Evolutionary conservation across 2,113 vertebrate genomes (phyloP), one percentile per base, ranked within the genome.

Genomic region (Salvator merianae): DNA sequence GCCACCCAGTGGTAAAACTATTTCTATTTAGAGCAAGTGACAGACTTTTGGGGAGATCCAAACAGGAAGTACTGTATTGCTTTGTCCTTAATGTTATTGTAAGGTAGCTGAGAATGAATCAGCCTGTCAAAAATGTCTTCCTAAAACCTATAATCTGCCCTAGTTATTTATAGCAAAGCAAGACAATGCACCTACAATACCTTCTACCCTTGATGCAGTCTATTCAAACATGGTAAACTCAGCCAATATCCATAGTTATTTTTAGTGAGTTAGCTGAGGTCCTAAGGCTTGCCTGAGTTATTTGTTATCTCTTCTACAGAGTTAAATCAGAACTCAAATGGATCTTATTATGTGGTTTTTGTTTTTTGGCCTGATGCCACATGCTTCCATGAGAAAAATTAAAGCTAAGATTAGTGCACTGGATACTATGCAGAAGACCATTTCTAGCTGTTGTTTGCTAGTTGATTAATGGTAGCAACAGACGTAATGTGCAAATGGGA

Each of bases 1-100:
- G 86, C 88, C 90, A 88, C 83, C 84, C 34, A 3, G 86, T 90
- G 87, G 87, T 77, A 89, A 84, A 24, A 84, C 3, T 73, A 91
- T 81, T 86, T 91, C 84, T 86, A 10, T 79, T 90, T 72, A 80
- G 12, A 77, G 16, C 28, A 55, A 72, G 79, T 77, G 87, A 90
- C 32, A 81, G 30, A 89, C 77, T 72, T 34, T 76, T 32, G 28
- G 0, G 1, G 0, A 16, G 12, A 47, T 68, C 24, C 7, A 16
- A 68, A 53, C 85, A 82, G 79, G 74, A 63, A 88, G 76, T 32
- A 0, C 0, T 2, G 0, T 30, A 0, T 0, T 2, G 0, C 20
- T 16, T 9, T 20, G 24, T 87, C 36, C 82, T 32, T 75, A 86
- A 76, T 24, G 36, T 32, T 73, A 55, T 81, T 84, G 66, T 88